Evolutionary conservation across 2,888 invertebrate species (phyloP).

Genomic region (Microdon myrmicae): DNA sequence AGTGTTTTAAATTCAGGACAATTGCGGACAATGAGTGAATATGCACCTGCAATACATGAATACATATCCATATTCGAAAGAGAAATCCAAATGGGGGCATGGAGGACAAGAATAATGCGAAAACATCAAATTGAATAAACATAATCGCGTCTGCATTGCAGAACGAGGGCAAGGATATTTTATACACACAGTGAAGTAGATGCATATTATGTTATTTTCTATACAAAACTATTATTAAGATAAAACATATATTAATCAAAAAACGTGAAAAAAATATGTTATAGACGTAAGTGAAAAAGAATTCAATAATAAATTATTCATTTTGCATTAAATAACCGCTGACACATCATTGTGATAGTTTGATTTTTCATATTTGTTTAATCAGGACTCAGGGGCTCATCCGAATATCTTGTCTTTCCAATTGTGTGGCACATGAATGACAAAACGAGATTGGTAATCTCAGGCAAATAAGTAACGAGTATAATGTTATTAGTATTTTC

Average conservation of each 20-base stretch:
- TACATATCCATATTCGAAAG: no score
- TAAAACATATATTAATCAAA: no score
- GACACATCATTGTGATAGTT: no score
- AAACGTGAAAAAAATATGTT: conserved; percentile 5
- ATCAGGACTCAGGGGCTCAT: no score
- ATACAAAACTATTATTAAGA: conserved; percentile 28
- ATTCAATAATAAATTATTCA: conserved; percentile 47
- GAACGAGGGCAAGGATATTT: conserved; percentile 49
- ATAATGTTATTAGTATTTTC: no score
- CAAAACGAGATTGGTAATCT: no score
- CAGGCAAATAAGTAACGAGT: no score
- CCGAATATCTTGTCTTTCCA: no score
- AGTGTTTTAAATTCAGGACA: conserved; percentile 48
- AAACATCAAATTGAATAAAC: conserved; percentile 49
- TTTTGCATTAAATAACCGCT: conserved; percentile 50
- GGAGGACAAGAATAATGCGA: conserved; percentile 21
- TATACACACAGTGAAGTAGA: conserved; percentile 44
- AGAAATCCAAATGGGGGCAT: conserved; percentile 11
- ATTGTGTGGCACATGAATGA: no score
- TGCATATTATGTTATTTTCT: conserved; percentile 50
- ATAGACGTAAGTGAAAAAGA: conserved; percentile 28
- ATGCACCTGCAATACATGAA: no score
- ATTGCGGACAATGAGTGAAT: conserved; percentile 41
- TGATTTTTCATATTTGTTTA: no score
- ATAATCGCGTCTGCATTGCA: conserved; percentile 50